These are phyloP conservation scores for Micrastur ruficollis DNA, from an alignment of 2,797 vertebrate genomes.

Conservation along the genomic window DNA sequence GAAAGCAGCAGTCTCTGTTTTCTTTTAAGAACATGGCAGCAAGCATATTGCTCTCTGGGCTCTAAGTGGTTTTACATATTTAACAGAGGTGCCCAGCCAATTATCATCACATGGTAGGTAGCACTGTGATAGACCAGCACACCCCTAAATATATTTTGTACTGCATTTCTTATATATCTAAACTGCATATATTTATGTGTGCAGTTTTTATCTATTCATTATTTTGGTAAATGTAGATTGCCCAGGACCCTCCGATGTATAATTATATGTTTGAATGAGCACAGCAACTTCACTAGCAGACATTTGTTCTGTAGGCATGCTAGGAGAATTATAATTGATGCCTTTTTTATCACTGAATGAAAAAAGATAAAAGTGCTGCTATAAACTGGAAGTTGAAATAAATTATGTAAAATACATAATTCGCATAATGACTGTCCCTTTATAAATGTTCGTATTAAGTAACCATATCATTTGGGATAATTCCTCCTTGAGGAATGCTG, in stretches of 20 bases:
- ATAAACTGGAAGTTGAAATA: conserved; percentile 53
- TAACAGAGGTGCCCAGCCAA: not conserved
- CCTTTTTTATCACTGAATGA: conserved; percentile 43
- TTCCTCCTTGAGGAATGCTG: conserved; percentile 43
- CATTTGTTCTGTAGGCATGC: conserved; percentile 36
- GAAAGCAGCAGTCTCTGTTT: not conserved
- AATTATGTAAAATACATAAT: conserved; percentile 64
- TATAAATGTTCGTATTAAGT: conserved; percentile 56
- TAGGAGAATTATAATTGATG: conserved; percentile 47
- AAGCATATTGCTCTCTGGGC: not conserved
- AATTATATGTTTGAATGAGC: conserved; percentile 48
- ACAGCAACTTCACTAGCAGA: conserved; percentile 39
- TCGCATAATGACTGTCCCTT: conserved; percentile 56
- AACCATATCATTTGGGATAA: conserved; percentile 66
- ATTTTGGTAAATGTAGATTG: conserved; percentile 38
- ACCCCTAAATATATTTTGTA: not conserved
- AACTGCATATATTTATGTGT: not conserved
- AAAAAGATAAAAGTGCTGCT: conserved; percentile 46
- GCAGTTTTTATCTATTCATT: not conserved
- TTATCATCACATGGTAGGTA: not conserved
- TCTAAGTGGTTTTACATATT: not conserved
- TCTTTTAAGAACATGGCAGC: not conserved
- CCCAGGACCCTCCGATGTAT: not conserved
- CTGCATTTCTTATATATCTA: not conserved
- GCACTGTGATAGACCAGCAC: not conserved